Base-by-base conservation (phyloP, 30 jellyfish, hydroid and myxozoan species). In the Turritopsis dohrnii region DNA sequence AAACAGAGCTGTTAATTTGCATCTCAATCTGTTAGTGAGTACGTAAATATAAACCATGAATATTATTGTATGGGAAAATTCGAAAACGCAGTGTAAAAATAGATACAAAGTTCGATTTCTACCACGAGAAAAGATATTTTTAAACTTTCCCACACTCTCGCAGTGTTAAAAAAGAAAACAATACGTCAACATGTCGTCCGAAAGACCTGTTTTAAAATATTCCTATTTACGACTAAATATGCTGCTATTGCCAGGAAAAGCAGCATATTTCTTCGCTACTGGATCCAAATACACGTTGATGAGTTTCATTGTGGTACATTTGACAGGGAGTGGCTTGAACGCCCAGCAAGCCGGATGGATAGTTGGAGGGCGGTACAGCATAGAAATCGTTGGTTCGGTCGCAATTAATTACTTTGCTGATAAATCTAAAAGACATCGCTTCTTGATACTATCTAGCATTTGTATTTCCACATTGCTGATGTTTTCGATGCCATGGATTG, bases 401-500 rank as follows among this genome's bases (percentile, higher is more conserved):
- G 9, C 19, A n/a, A n/a, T 27, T 19, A 69, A 69, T 27, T 69
- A n/a, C 30, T 69, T 69, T n/a, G 77, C 77, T 0, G 77, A 69
- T 21, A 23, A 27, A n/a, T 69, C 21, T 23, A 27, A 27, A 69
- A 69, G 30, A 27, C 28, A 27, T 23, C 28, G 77, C 16, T 69
- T 69, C 19, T 1, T 69, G 9, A 69, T 69, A 9, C 77, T 69
- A 0, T 17, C 22, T 69, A 69, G 4, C 22, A 9, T 69, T n/a
- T n/a, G 31, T 19, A 69, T 69, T 27, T 69, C 77, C 31, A 69
- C 77, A 7, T 9, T 69, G 8, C 28, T 69, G 16, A 69, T 27
- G 30, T 69, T 69, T 27, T 9, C 30, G n/a, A 69, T 69, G 77
- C 77, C 77, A 19, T 69, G 77, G 77, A n/a, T 69, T n/a, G 77